Percentiles rank a stretch among this genome's conserved stretches.
Evolutionary conservation across 2,888 invertebrate species (phyloP).

Genomic region (Cantharis rufa): DNA sequence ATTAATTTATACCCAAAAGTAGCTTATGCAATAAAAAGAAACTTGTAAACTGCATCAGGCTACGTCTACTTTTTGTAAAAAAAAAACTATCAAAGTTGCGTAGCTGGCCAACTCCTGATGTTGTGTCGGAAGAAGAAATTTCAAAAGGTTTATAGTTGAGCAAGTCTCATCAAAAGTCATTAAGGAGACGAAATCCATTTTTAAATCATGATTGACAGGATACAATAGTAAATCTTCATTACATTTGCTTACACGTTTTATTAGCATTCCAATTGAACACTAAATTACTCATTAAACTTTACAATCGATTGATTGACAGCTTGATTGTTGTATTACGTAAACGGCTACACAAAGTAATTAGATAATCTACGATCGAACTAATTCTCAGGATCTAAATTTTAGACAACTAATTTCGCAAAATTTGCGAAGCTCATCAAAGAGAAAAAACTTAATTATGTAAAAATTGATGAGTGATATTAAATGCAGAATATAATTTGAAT

Average conservation of each 20-base stretch:
- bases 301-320: constrained; percentile 2
- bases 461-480: constrained; percentile 8
- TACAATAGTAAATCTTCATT: constrained; percentile 2
- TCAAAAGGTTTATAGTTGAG: not conserved
- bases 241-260: not conserved
- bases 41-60: no score
- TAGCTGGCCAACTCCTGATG: no score
- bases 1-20: no score
- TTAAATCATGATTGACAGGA: not conserved
- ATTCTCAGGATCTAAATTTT: not conserved
- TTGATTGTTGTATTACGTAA: not conserved
- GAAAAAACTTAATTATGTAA: constrained; percentile 12
- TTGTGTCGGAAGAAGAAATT: not conserved
- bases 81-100: no score
- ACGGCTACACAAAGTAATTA: not conserved
- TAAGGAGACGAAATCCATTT: not conserved
- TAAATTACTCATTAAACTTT: constrained; percentile 1
- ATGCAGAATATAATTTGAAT: constrained; percentile 20
- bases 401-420: not conserved
- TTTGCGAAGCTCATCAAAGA: not conserved
- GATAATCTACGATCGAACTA: not conserved
- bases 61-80: no score
- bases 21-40: no score
- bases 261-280: not conserved
- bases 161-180: not conserved